Evolutionary conservation across 92 coral and sea anemone genomes (phyloP), one percentile per base, ranked within the genome.

Genomic region (Muricea muricata): DNA sequence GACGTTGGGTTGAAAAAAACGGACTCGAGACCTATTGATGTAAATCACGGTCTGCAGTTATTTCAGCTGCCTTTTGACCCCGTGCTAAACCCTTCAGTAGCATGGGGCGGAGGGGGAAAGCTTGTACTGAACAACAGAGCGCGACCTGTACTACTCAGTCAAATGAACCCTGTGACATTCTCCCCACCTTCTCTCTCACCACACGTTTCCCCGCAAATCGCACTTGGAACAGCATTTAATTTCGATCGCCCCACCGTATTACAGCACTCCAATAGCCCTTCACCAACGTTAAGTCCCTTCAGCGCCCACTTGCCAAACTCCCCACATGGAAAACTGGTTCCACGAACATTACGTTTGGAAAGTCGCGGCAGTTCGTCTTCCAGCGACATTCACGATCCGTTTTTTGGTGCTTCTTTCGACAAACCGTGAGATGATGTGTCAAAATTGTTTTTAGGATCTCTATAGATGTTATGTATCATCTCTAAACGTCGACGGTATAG

Each of bases 101-200:
- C 71, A 4, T 78, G 83, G 83, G 83, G 83, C n/a, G 71, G 54
- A 7, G 83, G 71, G 12, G 83, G 83, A 1, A 78, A 78, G 24
- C 70, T 78, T 31, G 1, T 78, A 1, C 52, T 78, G 29, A 78
- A 78, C 70, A 78, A 56, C 83, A 78, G 83, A 78, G 83, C 71
- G 26, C 83, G 83, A 50, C 83, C 83, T 1, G 31, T 57, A 24
- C 14, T 78, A 26, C 15, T 78, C 0, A 96, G 90, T 85, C 90
- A 23, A 17, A 23, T 94, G 48, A 90, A 90, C 26, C 92, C 97
- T 26, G 93, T 94, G 24, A 94, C 98, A 0, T 96, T 96, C 58
- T 96, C 98, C 0, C 97, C 94, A 25, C 75, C 97, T 2, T 93
- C 98, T 10, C 73, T 94, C 26, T 93, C 98, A n/a, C 99, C 99